Evolutionary conservation across 1,140 invertebrate species (phyloP).

Genomic region (Zaprionus africanus): DNA sequence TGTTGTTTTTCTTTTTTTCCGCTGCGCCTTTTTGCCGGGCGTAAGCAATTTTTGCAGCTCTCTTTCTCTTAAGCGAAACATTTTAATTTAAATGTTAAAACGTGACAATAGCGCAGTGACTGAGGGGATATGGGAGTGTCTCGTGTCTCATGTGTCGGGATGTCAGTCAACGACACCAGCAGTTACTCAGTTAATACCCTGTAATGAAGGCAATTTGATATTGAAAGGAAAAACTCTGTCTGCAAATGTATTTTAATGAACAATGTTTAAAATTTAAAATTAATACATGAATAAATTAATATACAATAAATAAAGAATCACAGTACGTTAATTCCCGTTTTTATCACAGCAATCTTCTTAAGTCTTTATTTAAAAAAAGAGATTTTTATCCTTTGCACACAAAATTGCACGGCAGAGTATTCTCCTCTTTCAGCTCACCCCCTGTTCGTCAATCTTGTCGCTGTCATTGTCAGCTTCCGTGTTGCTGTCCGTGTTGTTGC

Average conservation of each 20-base stretch:
- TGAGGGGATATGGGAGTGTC: conserved; percentile 62
- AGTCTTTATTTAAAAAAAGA: neutral
- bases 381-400: neutral
- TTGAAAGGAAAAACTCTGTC: neutral
- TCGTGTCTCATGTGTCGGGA: conserved; percentile 50
- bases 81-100: conserved; percentile 82
- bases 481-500: conserved; percentile 38
- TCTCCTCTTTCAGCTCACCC: conserved; percentile 22
- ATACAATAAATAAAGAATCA: neutral
- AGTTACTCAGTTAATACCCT: conserved; percentile 42
- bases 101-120: conserved; percentile 68
- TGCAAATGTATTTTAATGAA: neutral
- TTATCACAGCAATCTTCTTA: neutral
- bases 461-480: conserved; percentile 45
- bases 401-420: conserved; percentile 47
- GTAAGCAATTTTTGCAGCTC: conserved; percentile 55
- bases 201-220: conserved; percentile 1
- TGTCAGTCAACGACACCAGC: conserved; percentile 52
- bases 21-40: conserved; percentile 38
- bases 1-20: conserved; percentile 25
- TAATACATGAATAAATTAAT: neutral
- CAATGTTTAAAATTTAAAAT: neutral
- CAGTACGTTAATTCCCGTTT: neutral
- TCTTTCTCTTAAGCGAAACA: conserved; percentile 69
- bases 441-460: conserved; percentile 39